Percentiles rank a stretch among this genome's conserved stretches.
These are phyloP conservation scores for Himalopsyche anomala DNA, from an alignment of 2,888 invertebrate genomes.

Conservation along the genomic window DNA sequence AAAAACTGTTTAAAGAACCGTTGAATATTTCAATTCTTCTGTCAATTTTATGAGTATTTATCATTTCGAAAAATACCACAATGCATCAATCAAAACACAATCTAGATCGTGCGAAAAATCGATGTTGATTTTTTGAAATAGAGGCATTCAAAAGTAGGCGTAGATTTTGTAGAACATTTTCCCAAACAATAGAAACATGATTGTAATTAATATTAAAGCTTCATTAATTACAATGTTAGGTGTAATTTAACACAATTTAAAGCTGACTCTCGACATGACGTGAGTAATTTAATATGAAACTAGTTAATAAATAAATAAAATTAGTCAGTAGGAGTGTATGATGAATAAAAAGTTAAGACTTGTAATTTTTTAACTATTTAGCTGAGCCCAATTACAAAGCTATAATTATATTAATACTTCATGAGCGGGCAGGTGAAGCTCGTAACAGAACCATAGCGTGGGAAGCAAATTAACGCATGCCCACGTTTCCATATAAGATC, in stretches of 20 bases:
- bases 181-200: neutral
- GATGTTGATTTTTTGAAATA: neutral
- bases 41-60: neutral
- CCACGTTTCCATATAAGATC: slow-evolving; percentile 36
- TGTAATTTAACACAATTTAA: slow-evolving; percentile 11
- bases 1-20: neutral
- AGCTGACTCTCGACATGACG: neutral
- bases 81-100: slow-evolving; percentile 11
- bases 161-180: neutral
- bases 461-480: slow-evolving; percentile 48
- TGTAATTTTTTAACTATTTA: slow-evolving; percentile 49
- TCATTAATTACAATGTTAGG: slow-evolving; percentile 12
- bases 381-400: slow-evolving; percentile 53
- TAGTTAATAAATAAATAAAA: slow-evolving; percentile 74
- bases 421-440: slow-evolving; percentile 42
- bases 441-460: slow-evolving; percentile 48
- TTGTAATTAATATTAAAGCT: slow-evolving; percentile 13
- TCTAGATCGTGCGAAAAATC: slow-evolving; percentile 10
- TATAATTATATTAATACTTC: slow-evolving; percentile 61
- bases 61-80: neutral
- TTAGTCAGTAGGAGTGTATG: slow-evolving; percentile 70
- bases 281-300: slow-evolving; percentile 69
- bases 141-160: neutral
- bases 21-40: neutral
- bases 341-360: slow-evolving; percentile 3